These are phyloP conservation scores for Xerus inauris DNA, from an alignment of 2,113 vertebrate genomes.

Conservation along the genomic window DNA sequence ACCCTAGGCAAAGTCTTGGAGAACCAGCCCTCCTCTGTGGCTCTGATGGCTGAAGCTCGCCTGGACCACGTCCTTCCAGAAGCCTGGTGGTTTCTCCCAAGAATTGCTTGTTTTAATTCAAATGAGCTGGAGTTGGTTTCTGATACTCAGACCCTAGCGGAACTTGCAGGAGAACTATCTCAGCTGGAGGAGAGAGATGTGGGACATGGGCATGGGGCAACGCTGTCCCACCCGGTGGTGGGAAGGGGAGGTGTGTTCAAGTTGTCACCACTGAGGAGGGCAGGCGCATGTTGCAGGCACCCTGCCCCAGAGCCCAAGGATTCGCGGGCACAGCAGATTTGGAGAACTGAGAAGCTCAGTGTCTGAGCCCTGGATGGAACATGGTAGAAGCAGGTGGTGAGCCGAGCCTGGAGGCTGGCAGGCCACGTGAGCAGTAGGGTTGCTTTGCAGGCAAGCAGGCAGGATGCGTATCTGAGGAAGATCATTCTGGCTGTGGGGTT, in stretches of 20 bases:
- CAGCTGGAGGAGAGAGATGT: neutral
- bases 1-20: neutral
- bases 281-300: neutral
- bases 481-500: neutral
- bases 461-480: neutral
- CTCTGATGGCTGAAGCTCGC: neutral
- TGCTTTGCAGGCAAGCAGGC: rapidly evolving
- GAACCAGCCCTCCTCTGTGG: too few species aligned
- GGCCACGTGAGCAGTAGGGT: rapidly evolving
- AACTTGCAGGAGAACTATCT: too few species aligned
- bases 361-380: neutral
- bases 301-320: neutral
- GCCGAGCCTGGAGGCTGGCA: neutral
- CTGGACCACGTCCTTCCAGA: neutral
- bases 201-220: rapidly evolving
- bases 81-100: neutral
- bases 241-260: too few species aligned
- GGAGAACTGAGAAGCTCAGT: neutral
- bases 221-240: rapidly evolving
- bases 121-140: neutral
- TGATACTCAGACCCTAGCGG: neutral
- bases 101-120: neutral
- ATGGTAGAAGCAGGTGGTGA: rapidly evolving
- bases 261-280: rapidly evolving
- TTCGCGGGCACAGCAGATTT: too few species aligned